These are phyloP conservation scores for Ichneumoninae sp. DNA, from an alignment of 2,888 invertebrate species.

Conservation along the genomic window DNA sequence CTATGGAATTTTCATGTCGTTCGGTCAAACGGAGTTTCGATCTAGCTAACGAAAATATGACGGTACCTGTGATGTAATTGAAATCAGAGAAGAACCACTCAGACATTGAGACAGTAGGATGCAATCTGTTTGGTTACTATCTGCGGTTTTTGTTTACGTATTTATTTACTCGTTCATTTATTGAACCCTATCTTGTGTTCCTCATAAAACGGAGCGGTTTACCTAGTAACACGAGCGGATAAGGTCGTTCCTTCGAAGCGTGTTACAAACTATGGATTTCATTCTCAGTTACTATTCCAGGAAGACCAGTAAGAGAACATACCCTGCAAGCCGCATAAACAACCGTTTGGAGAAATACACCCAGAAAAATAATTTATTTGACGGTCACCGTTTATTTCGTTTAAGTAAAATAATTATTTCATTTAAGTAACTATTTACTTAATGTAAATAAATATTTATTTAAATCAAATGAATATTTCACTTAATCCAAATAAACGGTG, in stretches of 20 bases:
- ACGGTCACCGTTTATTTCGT: too few relatives aligned
- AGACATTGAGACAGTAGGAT: neutral
- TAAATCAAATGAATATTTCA: too few relatives aligned
- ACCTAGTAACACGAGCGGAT: neutral
- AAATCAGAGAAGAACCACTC: neutral
- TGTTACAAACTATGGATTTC: neutral
- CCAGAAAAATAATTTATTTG: too few relatives aligned
- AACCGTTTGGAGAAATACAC: conserved; percentile 17
- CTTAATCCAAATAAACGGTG: too few relatives aligned
- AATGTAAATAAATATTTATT: too few relatives aligned
- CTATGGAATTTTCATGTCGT: neutral
- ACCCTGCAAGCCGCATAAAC: conserved; percentile 6
- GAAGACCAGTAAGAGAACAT: neutral
- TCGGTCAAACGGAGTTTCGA: neutral
- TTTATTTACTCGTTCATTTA: neutral
- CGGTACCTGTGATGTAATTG: neutral
- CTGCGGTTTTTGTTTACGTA: neutral
- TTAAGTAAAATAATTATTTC: too few relatives aligned
- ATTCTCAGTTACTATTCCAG: conserved; percentile 1
- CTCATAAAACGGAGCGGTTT: conserved; percentile 16
- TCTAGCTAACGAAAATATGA: neutral
- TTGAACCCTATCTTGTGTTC: neutral
- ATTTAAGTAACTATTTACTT: too few relatives aligned
- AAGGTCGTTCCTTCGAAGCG: conserved; percentile 20
- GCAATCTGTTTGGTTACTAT: neutral